Evolutionary conservation across 2,797 vertebrate genomes (phyloP).

Genomic region (Poecilia picta): DNA sequence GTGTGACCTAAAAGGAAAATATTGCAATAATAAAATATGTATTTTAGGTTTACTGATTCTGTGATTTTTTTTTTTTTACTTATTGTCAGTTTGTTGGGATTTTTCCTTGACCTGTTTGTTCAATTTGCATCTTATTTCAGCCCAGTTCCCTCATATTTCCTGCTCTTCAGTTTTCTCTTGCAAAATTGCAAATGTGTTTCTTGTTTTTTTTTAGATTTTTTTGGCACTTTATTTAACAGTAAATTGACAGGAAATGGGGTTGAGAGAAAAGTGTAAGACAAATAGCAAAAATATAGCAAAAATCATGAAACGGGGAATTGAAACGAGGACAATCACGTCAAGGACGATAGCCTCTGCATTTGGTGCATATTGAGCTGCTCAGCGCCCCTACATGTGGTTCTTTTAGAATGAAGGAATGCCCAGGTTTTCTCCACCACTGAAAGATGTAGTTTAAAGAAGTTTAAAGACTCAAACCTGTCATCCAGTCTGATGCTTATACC

Average conservation of each 20-base stretch:
- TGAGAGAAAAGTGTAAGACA: not conserved
- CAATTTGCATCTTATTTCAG: not conserved
- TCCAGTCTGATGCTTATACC: not conserved
- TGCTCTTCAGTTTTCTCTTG: not conserved
- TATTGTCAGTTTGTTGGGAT: not conserved
- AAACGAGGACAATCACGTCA: not conserved
- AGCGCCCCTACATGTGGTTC: not conserved
- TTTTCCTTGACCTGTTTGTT: not conserved
- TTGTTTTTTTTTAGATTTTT: not conserved
- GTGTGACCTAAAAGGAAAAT: not conserved
- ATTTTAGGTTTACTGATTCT: not conserved
- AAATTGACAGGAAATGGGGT: not conserved
- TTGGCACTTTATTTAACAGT: not conserved
- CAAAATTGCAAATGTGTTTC: not conserved
- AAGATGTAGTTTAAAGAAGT: not conserved
- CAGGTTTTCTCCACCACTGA: not conserved
- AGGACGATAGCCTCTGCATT: too few relatives aligned
- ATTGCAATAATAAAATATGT: not conserved
- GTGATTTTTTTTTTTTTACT: not conserved
- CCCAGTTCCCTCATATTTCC: not conserved
- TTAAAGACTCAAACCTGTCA: not conserved
- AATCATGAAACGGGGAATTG: not conserved
- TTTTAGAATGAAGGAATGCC: not conserved
- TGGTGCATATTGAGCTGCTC: not conserved
- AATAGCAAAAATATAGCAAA: not conserved